These are phyloP conservation scores for Bubalus kerabau DNA, from an alignment of 2,113 vertebrate species.

Conservation along the genomic window DNA sequence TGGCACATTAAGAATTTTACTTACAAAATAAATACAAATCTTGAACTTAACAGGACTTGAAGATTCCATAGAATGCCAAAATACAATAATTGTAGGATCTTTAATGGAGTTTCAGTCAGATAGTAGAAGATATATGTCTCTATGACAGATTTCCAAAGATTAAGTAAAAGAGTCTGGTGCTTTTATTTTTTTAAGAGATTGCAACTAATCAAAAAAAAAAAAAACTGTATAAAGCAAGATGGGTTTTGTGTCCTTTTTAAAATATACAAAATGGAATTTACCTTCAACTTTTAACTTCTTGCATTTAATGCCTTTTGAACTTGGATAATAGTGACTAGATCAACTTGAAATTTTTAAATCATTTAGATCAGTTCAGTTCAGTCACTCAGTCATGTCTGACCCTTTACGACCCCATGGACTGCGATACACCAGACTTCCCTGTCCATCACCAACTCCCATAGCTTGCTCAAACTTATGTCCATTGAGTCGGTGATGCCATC, in stretches of 20 bases:
- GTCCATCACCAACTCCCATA: not conserved
- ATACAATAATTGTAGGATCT: not conserved
- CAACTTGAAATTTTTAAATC: slow-evolving; percentile 20
- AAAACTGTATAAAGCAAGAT: not conserved
- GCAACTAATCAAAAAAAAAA: not conserved
- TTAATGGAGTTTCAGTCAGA: not conserved
- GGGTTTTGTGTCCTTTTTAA: not conserved
- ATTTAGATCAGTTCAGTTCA: not conserved
- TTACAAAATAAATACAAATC: not conserved
- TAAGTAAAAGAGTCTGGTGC: not conserved
- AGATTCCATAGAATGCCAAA: not conserved
- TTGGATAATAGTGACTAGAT: not conserved
- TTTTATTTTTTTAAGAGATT: not conserved
- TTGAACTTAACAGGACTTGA: not conserved
- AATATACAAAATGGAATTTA: not conserved
- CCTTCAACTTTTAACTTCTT: slow-evolving; percentile 29
- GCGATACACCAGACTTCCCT: not conserved
- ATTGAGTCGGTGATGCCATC: not conserved
- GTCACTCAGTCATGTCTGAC: not conserved
- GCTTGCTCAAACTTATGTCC: not conserved
- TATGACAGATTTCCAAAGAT: not conserved
- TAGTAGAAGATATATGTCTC: not conserved
- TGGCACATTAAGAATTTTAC: not conserved
- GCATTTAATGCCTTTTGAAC: not conserved
- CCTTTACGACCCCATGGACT: not conserved